Evolutionary conservation across 2,797 vertebrate species (phyloP).

Genomic region (Amniataba percoides): DNA sequence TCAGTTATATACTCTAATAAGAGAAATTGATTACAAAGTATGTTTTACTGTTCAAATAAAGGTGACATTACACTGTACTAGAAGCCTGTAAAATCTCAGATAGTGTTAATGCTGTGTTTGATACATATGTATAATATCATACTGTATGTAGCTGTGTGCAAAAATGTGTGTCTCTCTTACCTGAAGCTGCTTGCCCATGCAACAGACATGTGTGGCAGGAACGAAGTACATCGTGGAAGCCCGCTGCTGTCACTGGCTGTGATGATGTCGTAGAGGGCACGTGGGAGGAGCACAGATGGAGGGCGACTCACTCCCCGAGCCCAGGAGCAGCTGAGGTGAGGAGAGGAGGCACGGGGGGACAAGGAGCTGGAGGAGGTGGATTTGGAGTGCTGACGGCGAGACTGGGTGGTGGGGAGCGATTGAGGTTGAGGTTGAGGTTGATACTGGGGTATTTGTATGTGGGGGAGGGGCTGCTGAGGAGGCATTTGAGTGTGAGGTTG

Average conservation of each 20-base stretch:
- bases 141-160: background rate
- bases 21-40: background rate
- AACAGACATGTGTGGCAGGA: conserved; percentile 93
- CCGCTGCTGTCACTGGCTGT: conserved; percentile 92
- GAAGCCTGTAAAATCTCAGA: background rate
- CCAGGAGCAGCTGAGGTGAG: conserved; percentile 89
- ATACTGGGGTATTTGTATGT: conserved; percentile 45
- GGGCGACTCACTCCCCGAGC: conserved; percentile 89
- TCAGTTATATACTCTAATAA: background rate
- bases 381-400: conserved; percentile 79
- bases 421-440: conserved; percentile 39
- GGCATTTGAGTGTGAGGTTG: conserved; percentile 54
- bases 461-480: conserved; percentile 50
- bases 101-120: background rate
- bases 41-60: background rate
- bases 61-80: background rate
- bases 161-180: conserved; percentile 42
- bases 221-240: conserved; percentile 94
- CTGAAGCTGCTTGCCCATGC: conserved; percentile 96
- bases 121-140: background rate
- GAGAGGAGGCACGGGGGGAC: conserved; percentile 81
- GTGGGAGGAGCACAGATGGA: conserved; percentile 93
- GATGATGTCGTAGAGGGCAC: conserved; percentile 91
- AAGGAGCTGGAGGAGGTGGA: conserved; percentile 85
- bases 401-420: conserved; percentile 23